These are phyloP conservation scores for Sarcophaga carnaria DNA, from an alignment of 2,888 invertebrate species.

Conservation along the genomic window DNA sequence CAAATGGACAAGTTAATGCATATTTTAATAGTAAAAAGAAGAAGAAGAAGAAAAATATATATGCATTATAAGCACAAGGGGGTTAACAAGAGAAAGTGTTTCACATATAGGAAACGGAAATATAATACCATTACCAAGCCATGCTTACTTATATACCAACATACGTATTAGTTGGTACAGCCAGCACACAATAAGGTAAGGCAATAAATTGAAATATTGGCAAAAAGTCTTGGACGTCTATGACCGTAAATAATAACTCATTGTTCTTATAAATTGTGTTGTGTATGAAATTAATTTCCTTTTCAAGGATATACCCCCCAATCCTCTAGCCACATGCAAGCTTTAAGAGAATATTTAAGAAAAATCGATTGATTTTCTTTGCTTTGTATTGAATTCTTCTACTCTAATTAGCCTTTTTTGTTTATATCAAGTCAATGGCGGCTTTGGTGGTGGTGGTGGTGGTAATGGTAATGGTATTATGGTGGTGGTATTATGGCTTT, in stretches of 20 bases:
- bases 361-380: slow-evolving; percentile 17
- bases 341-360: neutral
- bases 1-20: slow-evolving; percentile 59
- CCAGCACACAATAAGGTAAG: no score
- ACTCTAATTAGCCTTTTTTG: slow-evolving; percentile 44
- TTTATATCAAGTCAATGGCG: slow-evolving; percentile 9
- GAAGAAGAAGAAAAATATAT: no score
- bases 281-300: slow-evolving; percentile 21
- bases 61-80: no score
- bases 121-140: no score
- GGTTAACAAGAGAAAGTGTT: no score
- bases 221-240: no score
- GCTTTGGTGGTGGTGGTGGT: neutral
- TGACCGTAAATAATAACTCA: no score
- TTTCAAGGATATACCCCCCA: neutral
- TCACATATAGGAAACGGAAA: no score
- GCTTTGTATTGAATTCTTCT: neutral
- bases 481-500: neutral
- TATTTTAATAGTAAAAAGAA: slow-evolving; percentile 36
- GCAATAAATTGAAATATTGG: no score
- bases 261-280: no score
- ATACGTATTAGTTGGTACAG: no score
- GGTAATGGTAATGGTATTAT: neutral
- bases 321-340: neutral
- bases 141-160: no score